These are phyloP conservation scores for Astatoreochromis straeleni DNA, from an alignment of 2,113 vertebrate genomes.

Conservation along the genomic window DNA sequence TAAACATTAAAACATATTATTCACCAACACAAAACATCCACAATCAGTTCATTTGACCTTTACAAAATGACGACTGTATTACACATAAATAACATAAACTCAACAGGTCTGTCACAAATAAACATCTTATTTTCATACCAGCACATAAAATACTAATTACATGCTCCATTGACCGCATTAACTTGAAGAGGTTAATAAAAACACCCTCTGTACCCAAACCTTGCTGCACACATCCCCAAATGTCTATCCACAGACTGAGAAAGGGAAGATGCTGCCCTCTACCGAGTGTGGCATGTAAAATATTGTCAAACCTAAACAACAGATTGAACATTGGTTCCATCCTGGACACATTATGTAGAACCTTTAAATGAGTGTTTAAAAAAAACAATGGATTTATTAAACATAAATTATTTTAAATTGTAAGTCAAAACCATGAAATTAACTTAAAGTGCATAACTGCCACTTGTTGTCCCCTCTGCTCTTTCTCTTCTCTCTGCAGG, in stretches of 20 bases:
- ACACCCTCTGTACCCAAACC: background rate
- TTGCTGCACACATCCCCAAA: background rate
- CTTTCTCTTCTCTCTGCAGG: background rate
- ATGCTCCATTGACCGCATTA: fast-evolving
- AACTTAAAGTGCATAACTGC: background rate
- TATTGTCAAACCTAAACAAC: background rate
- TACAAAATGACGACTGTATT: background rate
- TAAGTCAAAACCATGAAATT: background rate
- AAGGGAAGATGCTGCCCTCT: background rate
- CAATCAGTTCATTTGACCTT: background rate
- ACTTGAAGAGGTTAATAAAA: background rate
- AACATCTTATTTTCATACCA: background rate
- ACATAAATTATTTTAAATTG: background rate
- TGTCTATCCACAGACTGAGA: background rate
- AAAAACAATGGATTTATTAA: background rate
- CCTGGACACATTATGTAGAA: background rate
- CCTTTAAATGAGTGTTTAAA: background rate
- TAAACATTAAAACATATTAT: background rate
- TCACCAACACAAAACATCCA: background rate
- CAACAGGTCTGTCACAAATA: background rate
- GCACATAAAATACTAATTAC: background rate
- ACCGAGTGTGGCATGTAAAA: background rate
- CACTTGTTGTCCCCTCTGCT: background rate
- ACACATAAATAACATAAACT: background rate
- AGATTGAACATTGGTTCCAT: background rate